Conservation (phyloP, 2,113 vertebrate species). For the Notarius lentiginosus region DNA sequence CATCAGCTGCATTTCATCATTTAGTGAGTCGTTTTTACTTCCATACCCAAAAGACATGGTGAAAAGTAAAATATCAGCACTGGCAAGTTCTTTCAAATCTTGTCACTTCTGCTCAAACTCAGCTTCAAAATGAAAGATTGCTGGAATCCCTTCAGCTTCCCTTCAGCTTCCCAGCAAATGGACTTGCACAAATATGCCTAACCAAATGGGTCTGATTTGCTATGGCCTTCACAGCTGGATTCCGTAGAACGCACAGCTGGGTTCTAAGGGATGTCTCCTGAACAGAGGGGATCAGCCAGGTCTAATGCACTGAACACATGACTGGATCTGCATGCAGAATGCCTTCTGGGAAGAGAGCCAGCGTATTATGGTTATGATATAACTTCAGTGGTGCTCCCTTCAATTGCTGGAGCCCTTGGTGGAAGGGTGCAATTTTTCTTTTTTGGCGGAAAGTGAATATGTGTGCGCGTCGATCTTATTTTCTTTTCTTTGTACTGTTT, state of each 20-base stretch:
- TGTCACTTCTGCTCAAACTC: slow-evolving; percentile 32
- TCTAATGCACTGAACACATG: slow-evolving; percentile 29
- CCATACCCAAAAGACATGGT: background rate
- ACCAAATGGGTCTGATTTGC: slow-evolving; percentile 21
- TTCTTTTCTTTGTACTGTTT: slow-evolving; percentile 12
- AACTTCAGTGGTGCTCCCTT: slow-evolving; percentile 61
- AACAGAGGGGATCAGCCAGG: slow-evolving; percentile 34
- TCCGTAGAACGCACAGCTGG: slow-evolving; percentile 30
- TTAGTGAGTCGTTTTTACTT: background rate
- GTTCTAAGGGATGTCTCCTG: slow-evolving; percentile 30
- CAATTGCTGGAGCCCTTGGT: slow-evolving; percentile 52
- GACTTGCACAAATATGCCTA: background rate
- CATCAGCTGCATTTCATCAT: slow-evolving; percentile 10
- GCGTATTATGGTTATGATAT: slow-evolving; percentile 63
- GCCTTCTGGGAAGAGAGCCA: slow-evolving; percentile 69
- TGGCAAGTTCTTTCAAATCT: slow-evolving; percentile 29
- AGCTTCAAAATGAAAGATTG: background rate
- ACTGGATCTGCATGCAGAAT: slow-evolving; percentile 53
- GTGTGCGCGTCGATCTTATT: background rate
- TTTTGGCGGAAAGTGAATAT: background rate
- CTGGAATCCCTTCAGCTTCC: slow-evolving; percentile 7
- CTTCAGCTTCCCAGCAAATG: slow-evolving; percentile 3
- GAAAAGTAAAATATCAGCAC: slow-evolving; percentile 27
- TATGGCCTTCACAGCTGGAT: slow-evolving; percentile 23
- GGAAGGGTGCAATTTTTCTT: slow-evolving; percentile 43